Evolutionary conservation across 2,888 invertebrate genomes (phyloP).

Genomic region (Tryphoninae sp.): DNA sequence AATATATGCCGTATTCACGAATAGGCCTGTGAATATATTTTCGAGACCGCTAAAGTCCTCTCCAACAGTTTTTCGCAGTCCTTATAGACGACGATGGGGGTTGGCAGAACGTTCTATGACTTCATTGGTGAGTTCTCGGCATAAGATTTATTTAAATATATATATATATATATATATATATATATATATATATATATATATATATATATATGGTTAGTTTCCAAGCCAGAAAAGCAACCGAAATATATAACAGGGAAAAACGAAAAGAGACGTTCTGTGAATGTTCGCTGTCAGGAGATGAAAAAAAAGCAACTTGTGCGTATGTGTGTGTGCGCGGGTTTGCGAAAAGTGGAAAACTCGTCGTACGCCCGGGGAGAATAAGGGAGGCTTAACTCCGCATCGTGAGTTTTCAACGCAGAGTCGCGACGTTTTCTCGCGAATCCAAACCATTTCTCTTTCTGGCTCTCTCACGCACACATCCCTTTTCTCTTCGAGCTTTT

Average conservation of each 20-base stretch:
- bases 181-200: neutral
- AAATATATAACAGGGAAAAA: conserved; percentile 2
- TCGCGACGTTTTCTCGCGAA: neutral
- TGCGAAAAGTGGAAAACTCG: conserved; percentile 25
- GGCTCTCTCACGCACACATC: neutral
- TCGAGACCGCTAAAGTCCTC: conserved; percentile 43
- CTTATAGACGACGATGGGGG: neutral
- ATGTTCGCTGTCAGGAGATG: conserved; percentile 2
- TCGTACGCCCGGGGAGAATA: conserved; percentile 12
- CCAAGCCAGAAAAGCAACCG: neutral
- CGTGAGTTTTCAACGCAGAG: conserved; percentile 8
- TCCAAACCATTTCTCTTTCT: conserved; percentile 1
- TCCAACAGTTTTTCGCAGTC: conserved; percentile 11
- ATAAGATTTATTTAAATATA: neutral
- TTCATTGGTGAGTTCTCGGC: conserved; percentile 2
- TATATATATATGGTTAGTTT: neutral
- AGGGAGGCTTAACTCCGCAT: conserved; percentile 25
- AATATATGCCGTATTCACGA: conserved; percentile 48
- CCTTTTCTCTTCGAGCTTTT: neutral
- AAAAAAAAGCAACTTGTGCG: conserved; percentile 12
- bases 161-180: no score
- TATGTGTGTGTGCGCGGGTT: neutral
- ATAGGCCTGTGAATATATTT: conserved; percentile 44
- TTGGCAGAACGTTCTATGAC: conserved; percentile 8
- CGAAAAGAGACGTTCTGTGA: neutral